Evolutionary conservation across 1,140 invertebrate genomes (phyloP).

Genomic region (Cotesia typhae): DNA sequence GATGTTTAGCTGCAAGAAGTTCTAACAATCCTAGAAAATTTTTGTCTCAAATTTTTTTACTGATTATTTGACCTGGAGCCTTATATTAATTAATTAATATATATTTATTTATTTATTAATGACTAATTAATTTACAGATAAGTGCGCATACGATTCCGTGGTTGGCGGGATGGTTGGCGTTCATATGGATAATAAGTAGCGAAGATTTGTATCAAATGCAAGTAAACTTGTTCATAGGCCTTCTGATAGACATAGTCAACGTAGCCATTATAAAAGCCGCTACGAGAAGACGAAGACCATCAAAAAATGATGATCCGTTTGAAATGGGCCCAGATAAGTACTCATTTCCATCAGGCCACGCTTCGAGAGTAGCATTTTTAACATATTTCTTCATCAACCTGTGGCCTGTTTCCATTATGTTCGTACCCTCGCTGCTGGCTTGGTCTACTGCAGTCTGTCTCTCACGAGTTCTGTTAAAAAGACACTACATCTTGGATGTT

Average conservation of each 20-base stretch:
- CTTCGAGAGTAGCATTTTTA: slow-evolving; percentile 84
- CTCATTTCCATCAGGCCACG: slow-evolving; percentile 96
- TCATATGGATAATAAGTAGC: slow-evolving; percentile 77
- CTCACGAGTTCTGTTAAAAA: slow-evolving; percentile 81
- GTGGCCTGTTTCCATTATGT: slow-evolving; percentile 71
- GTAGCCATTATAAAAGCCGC: slow-evolving; percentile 84
- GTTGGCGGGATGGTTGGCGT: slow-evolving; percentile 77
- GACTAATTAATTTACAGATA: slow-evolving; percentile 67
- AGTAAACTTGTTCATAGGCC: slow-evolving; percentile 86
- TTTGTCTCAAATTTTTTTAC: not conserved
- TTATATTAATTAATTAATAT: slow-evolving; percentile 13
- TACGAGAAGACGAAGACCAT: slow-evolving; percentile 79
- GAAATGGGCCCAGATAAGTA: slow-evolving; percentile 82
- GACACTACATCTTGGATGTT: slow-evolving; percentile 91
- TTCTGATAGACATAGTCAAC: slow-evolving; percentile 86
- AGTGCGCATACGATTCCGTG: slow-evolving; percentile 91
- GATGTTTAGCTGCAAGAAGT: no score
- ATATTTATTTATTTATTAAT: not conserved
- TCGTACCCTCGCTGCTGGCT: slow-evolving; percentile 71
- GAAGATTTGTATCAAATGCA: slow-evolving; percentile 78
- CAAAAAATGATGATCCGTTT: slow-evolving; percentile 73
- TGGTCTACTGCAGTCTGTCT: slow-evolving; percentile 81
- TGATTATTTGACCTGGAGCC: no score
- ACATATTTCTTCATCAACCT: slow-evolving; percentile 75
- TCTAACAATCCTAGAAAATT: not conserved